These are phyloP conservation scores for Thaumetopoea pityocampa DNA, from an alignment of 1,140 invertebrate species.

Conservation along the genomic window DNA sequence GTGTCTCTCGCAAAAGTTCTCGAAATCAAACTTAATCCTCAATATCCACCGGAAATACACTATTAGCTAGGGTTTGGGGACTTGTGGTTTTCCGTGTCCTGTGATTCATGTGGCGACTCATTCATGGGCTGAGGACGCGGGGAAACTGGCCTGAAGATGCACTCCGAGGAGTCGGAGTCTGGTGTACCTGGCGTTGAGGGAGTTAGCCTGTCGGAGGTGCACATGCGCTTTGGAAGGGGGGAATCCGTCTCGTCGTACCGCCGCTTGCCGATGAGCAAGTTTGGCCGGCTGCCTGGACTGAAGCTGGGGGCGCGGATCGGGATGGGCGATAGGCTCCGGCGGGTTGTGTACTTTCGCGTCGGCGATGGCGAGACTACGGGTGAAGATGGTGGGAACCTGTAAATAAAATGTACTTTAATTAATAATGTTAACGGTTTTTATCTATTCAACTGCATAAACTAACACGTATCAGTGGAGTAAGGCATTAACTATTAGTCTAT, in stretches of 20 bases:
- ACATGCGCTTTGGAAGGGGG: conserved; percentile 54
- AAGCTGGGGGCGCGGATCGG: conserved; percentile 85
- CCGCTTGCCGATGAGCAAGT: conserved; percentile 82
- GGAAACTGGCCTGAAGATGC: conserved; percentile 60
- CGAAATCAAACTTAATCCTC: too few species aligned
- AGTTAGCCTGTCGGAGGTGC: conserved; percentile 46
- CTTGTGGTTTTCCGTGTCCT: conserved; percentile 36
- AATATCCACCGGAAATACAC: not conserved
- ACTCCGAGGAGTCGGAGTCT: conserved; percentile 54
- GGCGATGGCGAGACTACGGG: conserved; percentile 86
- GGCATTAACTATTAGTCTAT: too few species aligned
- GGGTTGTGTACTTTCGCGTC: conserved; percentile 86
- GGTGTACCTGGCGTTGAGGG: conserved; percentile 57
- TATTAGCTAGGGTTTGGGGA: conserved; percentile 56
- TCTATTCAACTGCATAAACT: not conserved
- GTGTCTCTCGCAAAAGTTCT: too few species aligned
- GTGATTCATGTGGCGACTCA: conserved; percentile 30
- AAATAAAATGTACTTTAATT: conserved; percentile 38
- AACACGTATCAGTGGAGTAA: conserved; percentile 18
- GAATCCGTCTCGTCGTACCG: conserved; percentile 86
- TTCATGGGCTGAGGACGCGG: conserved; percentile 44
- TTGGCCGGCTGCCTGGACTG: conserved; percentile 86
- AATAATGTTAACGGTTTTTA: not conserved
- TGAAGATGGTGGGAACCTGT: conserved; percentile 72
- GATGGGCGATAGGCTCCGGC: conserved; percentile 89